Evolutionary conservation across 1,140 invertebrate genomes (phyloP).

Genomic region (Cyclargus thomasi): DNA sequence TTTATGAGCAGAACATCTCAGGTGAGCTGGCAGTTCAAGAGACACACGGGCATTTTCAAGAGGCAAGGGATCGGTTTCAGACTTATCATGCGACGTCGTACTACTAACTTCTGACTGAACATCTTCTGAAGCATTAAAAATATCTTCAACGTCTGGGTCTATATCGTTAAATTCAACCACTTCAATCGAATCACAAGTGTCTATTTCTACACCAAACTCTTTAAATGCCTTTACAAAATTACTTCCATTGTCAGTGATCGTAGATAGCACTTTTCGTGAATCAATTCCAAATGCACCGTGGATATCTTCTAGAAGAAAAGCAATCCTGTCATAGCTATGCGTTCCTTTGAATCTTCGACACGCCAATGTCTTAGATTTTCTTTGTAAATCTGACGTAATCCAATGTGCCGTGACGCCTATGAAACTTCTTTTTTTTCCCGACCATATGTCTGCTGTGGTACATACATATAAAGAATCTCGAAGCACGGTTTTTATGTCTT

Average conservation of each 20-base stretch:
- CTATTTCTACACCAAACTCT: conserved; percentile 25
- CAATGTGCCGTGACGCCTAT: conserved; percentile 29
- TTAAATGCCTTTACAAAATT: conserved; percentile 32
- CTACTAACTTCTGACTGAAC: neutral
- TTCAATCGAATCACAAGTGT: neutral
- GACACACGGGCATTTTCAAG: neutral
- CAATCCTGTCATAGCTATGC: conserved; percentile 27
- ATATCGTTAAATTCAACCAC: neutral
- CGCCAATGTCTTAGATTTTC: conserved; percentile 23
- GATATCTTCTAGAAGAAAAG: conserved; percentile 22
- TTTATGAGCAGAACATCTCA: conserved; percentile 26
- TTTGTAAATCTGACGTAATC: conserved; percentile 23
- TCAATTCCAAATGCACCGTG: conserved; percentile 24
- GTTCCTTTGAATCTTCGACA: conserved; percentile 27
- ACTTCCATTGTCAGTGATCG: conserved; percentile 24
- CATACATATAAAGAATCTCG: conserved; percentile 18
- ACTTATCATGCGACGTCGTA: neutral
- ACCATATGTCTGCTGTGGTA: conserved; percentile 29
- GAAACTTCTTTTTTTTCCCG: conserved; percentile 23
- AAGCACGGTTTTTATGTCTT: conserved; percentile 21
- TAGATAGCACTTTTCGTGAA: conserved; percentile 21
- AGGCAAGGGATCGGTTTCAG: neutral
- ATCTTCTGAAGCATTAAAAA: neutral
- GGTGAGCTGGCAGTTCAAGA: neutral
- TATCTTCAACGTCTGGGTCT: neutral